Base-by-base conservation (phyloP, 2,113 vertebrate species). In the Podilymbus podiceps region DNA sequence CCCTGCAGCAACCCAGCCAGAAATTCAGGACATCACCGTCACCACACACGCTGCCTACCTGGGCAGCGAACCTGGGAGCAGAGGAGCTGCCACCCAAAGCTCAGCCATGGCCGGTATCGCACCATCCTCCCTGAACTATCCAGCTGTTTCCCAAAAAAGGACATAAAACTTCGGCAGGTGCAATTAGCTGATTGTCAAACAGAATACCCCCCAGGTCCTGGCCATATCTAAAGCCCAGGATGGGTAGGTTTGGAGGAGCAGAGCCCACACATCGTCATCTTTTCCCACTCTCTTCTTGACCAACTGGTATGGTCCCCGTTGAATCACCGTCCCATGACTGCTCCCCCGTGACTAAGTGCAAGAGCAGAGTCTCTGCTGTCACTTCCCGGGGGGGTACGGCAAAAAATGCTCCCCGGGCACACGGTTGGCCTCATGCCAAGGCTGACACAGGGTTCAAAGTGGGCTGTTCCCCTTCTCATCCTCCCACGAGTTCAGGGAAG, bases 61-160 rank as follows among this genome's bases (percentile, higher is more conserved):
- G 6, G 0, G 24, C 38, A 5, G 63, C 9, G 4, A 60, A 30
- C 9, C 23, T 2, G 0, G 25, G 46, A 63, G 19, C 17, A 2
- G 3, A 63, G 50, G 17, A 78, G 60, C 46, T 66, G 27, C 49
- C 19, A 25, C 52, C 31, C 0, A 0, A 63, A 72, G 60, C 47
- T 46, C 75, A 46, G 44, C 35, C 4, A 5, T 53, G 28, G 40
- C 50, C 35, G 0, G 0, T 7, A 15, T 9, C 67, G n/a, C 46
- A 0, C 21, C 1, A 0, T 17, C 38, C 59, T 55, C 40, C 46
- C 64, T 2, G 0, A 5, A 35, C 21, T 24, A 4, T 4, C 76
- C 76, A 35, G 53, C n/a, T 38, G 8, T 9, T 63, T 68, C 71
- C 66, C 31, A 59, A 28, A 59, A 28, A 24, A 71, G 25, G 6